Evolutionary conservation across 2,888 invertebrate genomes (phyloP).

Genomic region (Formica aserva): DNA sequence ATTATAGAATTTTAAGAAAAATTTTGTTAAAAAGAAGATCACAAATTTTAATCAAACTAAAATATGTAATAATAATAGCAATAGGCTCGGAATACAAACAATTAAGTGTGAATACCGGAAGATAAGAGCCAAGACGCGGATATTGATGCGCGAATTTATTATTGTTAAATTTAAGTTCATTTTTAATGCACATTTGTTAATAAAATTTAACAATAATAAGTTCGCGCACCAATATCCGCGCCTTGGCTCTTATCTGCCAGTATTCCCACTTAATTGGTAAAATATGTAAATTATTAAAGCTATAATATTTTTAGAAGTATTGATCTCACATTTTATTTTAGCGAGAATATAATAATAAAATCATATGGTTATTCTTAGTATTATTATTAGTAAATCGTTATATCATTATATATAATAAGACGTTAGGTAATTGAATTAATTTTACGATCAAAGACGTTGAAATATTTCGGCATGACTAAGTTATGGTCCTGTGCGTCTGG

Average conservation of each 20-base stretch:
- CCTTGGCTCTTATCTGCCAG: no score
- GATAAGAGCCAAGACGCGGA: no score
- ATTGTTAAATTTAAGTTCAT: no score
- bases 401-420: neutral
- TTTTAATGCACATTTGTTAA: no score
- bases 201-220: no score
- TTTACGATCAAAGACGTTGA: neutral
- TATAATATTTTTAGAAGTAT: neutral
- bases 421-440: neutral
- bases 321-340: neutral
- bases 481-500: neutral
- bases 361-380: neutral
- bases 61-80: neutral
- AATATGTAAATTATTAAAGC: neutral
- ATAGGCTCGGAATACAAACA: no score
- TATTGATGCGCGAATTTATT: no score
- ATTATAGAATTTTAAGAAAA: neutral
- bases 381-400: neutral
- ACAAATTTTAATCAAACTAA: neutral
- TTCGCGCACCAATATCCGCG: no score
- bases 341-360: neutral
- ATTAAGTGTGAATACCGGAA: no score
- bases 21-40: neutral
- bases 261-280: neutral
- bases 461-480: neutral